A percentile compares a stretch with the other conserved stretches of the same genome.
These are phyloP conservation scores for Chelmon rostratus DNA, from an alignment of 2,797 vertebrate genomes.

Conservation along the genomic window DNA sequence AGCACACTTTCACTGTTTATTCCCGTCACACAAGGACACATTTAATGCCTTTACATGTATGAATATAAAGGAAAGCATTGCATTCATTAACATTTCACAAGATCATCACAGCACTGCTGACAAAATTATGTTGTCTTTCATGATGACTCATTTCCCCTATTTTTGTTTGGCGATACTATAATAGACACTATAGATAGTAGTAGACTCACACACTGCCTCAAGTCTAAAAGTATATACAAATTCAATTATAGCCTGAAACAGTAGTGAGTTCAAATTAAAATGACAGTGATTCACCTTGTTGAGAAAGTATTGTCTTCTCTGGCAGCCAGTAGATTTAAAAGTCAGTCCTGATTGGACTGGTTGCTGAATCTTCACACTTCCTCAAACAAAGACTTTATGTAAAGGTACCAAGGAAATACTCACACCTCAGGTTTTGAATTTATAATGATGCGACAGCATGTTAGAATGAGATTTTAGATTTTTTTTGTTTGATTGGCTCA, in stretches of 20 bases:
- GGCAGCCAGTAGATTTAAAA: background rate
- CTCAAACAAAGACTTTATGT: background rate
- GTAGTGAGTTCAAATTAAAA: background rate
- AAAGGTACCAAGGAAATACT: background rate
- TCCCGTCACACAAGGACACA: constrained; percentile 32
- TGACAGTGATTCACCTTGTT: background rate
- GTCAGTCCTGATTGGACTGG: constrained; percentile 7
- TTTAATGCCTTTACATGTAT: constrained; percentile 43
- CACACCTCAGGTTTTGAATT: constrained; percentile 20
- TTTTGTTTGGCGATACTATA: background rate
- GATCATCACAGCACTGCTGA: background rate
- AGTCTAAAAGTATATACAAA: background rate
- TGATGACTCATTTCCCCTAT: background rate
- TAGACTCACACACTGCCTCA: background rate
- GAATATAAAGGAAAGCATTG: constrained; percentile 18
- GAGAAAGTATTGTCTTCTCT: background rate
- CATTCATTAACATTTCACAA: constrained; percentile 40
- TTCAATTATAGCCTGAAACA: background rate
- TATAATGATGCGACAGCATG: background rate
- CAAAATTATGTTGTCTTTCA: constrained; percentile 13
- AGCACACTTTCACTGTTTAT: constrained; percentile 41
- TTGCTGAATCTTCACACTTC: constrained; percentile 7
- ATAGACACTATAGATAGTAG: background rate
- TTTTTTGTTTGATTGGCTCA: background rate
- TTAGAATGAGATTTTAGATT: background rate